Base-by-base conservation (phyloP, 2,888 invertebrate genomes). In the Pemphredon lugubris region DNA sequence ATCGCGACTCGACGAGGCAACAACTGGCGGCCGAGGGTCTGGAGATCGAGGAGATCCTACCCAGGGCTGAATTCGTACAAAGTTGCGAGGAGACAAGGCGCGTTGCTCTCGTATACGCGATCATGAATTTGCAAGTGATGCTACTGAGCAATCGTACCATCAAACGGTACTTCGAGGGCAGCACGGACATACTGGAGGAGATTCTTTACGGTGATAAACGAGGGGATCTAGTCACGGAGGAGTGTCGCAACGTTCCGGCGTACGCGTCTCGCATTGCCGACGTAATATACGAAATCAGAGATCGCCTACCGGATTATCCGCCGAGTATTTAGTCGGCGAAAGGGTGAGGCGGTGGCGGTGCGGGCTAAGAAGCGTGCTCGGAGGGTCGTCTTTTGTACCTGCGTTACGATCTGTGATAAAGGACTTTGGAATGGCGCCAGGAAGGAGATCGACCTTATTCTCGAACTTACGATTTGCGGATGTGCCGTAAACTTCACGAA, bases 231-330 rank as follows among this genome's bases (percentile, higher is more conserved):
- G 60, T 83, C 3, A 16, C 42, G 4, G 23, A 42, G 7, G 75
- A 82, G 18, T 84, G 71, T 18, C 45, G 50, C 0, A 51, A 11
- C 2, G 4, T 18, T 3, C 53, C 55, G 0, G 32, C 37, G 7
- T 84, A 75, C 45, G 64, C 59, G 14, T 39, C 59, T 47, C 78
- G 84, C 39, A n/a, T 77, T 0, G 20, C 23, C 1, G 84, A 84
- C 26, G 47, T 78, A 11, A n/a, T 83, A 3, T 63, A 72, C 18
- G 84, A 84, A 23, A 66, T 78, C 11, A 59, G 68, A 11, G 77
- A 84, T 5, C 47, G 37, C 18, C n/a, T 83, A 40, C 48, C 75
- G 7, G 77, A 77, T 1, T 14, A 67, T 16, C 57, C 71, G 2
- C 9, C 45, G n/a, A 44, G 55, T 34, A 13, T 51, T 11, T 78